Base-by-base conservation (phyloP, 2,797 vertebrate species). In the Psittacula derbiana region DNA sequence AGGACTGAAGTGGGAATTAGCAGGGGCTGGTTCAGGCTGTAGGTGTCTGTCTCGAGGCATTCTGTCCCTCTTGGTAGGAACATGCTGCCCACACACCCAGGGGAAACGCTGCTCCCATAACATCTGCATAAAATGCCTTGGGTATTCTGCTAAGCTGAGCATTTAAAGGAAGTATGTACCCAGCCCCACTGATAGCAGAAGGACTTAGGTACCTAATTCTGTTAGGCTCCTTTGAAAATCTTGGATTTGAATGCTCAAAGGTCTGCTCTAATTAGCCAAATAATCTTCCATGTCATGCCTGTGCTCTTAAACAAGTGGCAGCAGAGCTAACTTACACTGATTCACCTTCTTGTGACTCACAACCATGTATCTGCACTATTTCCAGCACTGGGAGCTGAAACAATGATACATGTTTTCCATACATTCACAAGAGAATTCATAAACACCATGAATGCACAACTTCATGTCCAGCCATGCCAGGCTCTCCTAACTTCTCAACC, bases 301-400 rank as follows among this genome's bases (percentile, higher is more conserved):
- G 40, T 55, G n/a, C 70, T 67, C 52, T 67, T 73, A 70, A 84
- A 64, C 2, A 6, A 79, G 3, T 81, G 66, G 66, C 55, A 84
- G 46, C 17, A 73, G 58, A 52, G 16, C 18, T 84, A 84, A 62
- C 80, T 70, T 76, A 52, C 23, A 86, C 62, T 79, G 76, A 96
- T 90, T 95, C 94, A 95, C 83, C 70, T 90, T 82, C 67, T 95
- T 72, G 91, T 96, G 94, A 96, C 58, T 96, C 93, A 90, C n/a
- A 86, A 83, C 65, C 83, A 88, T 84, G 84, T 80, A 80, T 91
- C 46, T 73, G 82, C 80, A 81, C 70, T 86, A 11, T 71, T 94
- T 83, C 80, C 87, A 93, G 71, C 62, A 57, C 25, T 50, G 25
- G 40, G 14, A 94, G 50, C 61, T 90, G 73, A 74, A 82, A 82